phyloP scores from a whole-genome alignment of 2,797 vertebrate species.

The Phalanger gymnotis region DNA sequence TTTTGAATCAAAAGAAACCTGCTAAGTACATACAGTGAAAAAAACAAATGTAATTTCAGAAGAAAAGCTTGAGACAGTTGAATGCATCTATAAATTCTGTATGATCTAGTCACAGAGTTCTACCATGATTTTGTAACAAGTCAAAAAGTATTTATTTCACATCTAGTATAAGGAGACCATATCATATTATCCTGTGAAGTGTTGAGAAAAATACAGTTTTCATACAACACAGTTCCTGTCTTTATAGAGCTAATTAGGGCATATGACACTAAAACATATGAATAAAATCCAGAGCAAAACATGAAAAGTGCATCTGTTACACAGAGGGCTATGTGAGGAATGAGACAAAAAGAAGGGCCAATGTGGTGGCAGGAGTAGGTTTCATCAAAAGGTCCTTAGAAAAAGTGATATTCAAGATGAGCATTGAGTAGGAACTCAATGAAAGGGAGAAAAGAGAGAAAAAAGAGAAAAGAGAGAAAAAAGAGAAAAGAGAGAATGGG shows the following conservation, averaged over 20 bases:
- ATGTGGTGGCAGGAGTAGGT: background rate
- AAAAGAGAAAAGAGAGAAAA: background rate
- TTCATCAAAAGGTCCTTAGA: background rate
- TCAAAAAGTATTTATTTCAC: background rate
- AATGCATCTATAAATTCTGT: background rate
- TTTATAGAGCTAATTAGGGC: background rate
- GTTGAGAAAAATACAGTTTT: background rate
- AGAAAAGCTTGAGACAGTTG: background rate
- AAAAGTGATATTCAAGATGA: background rate
- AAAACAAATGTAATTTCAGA: background rate
- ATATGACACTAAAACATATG: background rate
- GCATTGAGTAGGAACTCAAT: background rate
- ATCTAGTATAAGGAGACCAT: background rate
- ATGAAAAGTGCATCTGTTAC: background rate
- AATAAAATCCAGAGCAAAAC: background rate
- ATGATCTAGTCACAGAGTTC: background rate
- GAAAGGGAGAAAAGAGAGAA: background rate
- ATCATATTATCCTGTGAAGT: background rate
- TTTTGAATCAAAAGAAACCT: background rate
- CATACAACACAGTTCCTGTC: background rate
- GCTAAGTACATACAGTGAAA: background rate
- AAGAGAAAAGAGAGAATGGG: background rate
- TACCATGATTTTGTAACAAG: background rate
- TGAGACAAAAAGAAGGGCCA: background rate
- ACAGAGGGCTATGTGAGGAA: background rate